Evolutionary conservation across 2,113 vertebrate species (phyloP).

Genomic region (Cromileptes altivelis): DNA sequence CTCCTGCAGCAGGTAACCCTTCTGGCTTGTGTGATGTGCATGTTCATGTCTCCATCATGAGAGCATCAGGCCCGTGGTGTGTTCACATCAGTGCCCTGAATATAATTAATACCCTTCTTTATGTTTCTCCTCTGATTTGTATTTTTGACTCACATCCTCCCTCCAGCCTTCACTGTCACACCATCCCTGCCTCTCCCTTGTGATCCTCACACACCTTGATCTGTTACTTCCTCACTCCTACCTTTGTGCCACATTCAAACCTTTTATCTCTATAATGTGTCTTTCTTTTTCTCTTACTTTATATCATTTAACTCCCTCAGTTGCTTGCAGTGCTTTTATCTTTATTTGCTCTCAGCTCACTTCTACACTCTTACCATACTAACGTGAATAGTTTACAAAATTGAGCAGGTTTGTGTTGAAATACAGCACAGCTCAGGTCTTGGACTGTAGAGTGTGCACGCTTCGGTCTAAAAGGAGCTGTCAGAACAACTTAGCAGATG

Average conservation of each 20-base stretch:
- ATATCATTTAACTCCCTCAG: constrained; percentile 24
- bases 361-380: constrained; percentile 4
- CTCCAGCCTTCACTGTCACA: constrained; percentile 43
- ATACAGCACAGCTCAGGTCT: neutral
- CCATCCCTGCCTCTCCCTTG: constrained; percentile 26
- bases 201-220: constrained; percentile 41
- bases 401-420: constrained; percentile 2
- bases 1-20: constrained; percentile 18
- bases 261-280: constrained; percentile 55
- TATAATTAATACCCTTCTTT: constrained; percentile 42
- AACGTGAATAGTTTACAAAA: constrained; percentile 27
- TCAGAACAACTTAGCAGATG: neutral
- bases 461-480: neutral
- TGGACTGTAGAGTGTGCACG: neutral
- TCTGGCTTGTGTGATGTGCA: constrained; percentile 35
- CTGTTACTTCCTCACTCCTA: constrained; percentile 42
- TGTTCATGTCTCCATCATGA: constrained; percentile 35
- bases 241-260: constrained; percentile 46
- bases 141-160: constrained; percentile 42
- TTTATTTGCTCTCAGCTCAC: neutral
- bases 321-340: constrained; percentile 1
- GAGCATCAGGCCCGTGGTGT: constrained; percentile 34
- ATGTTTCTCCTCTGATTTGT: constrained; percentile 28
- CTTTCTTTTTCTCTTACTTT: constrained; percentile 16
- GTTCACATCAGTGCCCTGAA: constrained; percentile 43